phyloP scores from a whole-genome alignment of 2,113 vertebrate species.

The Glaucidium brasilianum region DNA sequence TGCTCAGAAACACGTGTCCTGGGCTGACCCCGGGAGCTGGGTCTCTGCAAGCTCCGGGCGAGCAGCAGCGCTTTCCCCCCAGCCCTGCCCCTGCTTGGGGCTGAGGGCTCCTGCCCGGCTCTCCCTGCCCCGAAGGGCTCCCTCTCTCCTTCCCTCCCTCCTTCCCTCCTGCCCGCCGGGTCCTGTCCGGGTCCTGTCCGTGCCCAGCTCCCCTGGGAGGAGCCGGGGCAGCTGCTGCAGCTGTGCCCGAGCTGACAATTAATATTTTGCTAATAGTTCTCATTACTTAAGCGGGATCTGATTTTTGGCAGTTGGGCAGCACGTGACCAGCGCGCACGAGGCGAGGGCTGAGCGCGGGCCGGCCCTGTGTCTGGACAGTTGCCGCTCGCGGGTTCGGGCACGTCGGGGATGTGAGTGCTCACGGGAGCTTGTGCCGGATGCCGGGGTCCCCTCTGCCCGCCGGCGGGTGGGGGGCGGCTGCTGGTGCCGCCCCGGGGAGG shows the following conservation, averaged over 20 bases:
- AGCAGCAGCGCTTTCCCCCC: background rate
- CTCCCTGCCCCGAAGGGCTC: background rate
- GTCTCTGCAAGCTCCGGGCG: background rate
- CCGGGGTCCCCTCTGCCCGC: accelerated
- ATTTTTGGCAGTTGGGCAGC: background rate
- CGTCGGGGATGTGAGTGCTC: accelerated
- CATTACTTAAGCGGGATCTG: background rate
- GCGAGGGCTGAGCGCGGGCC: background rate
- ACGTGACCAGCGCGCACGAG: background rate
- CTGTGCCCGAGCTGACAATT: background rate
- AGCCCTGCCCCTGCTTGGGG: background rate
- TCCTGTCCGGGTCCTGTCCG: accelerated
- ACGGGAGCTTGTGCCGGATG: accelerated
- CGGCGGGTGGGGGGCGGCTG: accelerated
- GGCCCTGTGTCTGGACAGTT: background rate
- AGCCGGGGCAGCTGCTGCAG: background rate
- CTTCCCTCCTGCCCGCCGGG: too few species aligned
- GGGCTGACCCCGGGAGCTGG: background rate
- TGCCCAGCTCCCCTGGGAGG: background rate
- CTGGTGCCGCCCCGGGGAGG: background rate
- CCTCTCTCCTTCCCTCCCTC: background rate
- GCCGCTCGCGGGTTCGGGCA: background rate
- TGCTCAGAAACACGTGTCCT: background rate
- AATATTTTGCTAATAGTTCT: background rate
- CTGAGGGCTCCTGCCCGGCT: background rate